phyloP scores from a whole-genome alignment of 2,888 invertebrate genomes.

The Dendrolimus pini region DNA sequence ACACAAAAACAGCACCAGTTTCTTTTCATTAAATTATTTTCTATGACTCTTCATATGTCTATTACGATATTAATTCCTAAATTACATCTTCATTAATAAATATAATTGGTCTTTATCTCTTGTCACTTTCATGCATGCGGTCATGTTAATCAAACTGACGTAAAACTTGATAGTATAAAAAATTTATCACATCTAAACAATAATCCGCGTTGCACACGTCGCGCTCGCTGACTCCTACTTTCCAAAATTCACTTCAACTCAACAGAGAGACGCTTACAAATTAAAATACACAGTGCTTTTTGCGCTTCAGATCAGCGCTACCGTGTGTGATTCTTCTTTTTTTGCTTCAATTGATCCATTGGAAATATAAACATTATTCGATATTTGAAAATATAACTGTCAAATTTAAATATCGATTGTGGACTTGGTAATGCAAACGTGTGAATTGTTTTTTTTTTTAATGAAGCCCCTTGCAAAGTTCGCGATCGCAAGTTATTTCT shows the following conservation, averaged over 20 bases:
- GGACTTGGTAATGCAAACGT: not conserved
- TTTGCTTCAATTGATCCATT: not conserved
- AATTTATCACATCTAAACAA: conserved; percentile 24
- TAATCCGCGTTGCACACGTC: conserved; percentile 30
- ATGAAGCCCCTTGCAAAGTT: too few species aligned
- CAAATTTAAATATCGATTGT: not conserved
- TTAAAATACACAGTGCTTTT: conserved; percentile 38
- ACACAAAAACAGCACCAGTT: too few species aligned
- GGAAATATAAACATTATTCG: not conserved
- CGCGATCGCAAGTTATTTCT: too few species aligned
- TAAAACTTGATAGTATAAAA: conserved; percentile 7
- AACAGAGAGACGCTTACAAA: conserved; percentile 38
- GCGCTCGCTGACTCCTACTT: conserved; percentile 56
- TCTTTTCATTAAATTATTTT: too few species aligned
- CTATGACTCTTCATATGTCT: too few species aligned
- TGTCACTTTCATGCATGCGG: too few species aligned
- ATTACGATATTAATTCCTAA: too few species aligned
- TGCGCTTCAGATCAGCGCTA: not conserved
- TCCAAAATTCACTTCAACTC: conserved; percentile 60
- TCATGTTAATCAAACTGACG: too few species aligned
- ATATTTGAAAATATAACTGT: not conserved
- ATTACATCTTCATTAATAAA: too few species aligned
- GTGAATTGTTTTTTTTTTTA: too few species aligned
- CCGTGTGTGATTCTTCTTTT: not conserved
- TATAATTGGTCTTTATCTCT: too few species aligned